Percentiles rank a stretch among this genome's conserved stretches.
Conservation (phyloP, 2,113 vertebrate species). For the Hiodon alosoides region DNA sequence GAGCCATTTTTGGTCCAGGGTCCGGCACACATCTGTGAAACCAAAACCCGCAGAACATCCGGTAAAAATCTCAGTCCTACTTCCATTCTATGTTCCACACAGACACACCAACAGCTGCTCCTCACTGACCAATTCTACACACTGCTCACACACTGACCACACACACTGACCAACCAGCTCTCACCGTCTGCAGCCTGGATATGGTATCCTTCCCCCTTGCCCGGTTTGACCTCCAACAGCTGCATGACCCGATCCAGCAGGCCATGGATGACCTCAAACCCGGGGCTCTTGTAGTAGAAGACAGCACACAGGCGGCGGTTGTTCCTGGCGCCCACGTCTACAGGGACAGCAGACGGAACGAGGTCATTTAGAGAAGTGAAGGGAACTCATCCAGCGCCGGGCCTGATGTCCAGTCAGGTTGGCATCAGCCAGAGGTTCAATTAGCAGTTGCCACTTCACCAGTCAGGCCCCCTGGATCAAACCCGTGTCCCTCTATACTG, state of each 20-base stretch:
- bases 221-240: conserved; percentile 73
- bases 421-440: too few relatives aligned
- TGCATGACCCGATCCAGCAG: conserved; percentile 96
- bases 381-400: too few relatives aligned
- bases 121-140: background rate
- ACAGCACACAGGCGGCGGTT: conserved; percentile 81
- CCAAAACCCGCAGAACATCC: too few relatives aligned
- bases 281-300: conserved; percentile 89
- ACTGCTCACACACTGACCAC: background rate
- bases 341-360: conserved; percentile 3
- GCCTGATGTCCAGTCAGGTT: too few relatives aligned
- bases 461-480: too few relatives aligned
- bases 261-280: conserved; percentile 95
- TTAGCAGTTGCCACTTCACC: too few relatives aligned
- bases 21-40: too few relatives aligned
- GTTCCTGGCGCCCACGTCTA: conserved; percentile 90
- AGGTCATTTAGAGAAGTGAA: background rate
- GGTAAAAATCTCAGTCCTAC: too few relatives aligned
- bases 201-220: conserved; percentile 71
- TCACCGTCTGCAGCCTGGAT: conserved; percentile 86
- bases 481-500: too few relatives aligned
- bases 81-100: too few relatives aligned
- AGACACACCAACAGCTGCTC: too few relatives aligned
- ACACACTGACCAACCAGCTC: conserved; percentile 18
- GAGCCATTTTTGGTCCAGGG: too few relatives aligned